Evolutionary conservation across 2,797 vertebrate species (phyloP).

Genomic region (Orientallactaga sibirica): DNA sequence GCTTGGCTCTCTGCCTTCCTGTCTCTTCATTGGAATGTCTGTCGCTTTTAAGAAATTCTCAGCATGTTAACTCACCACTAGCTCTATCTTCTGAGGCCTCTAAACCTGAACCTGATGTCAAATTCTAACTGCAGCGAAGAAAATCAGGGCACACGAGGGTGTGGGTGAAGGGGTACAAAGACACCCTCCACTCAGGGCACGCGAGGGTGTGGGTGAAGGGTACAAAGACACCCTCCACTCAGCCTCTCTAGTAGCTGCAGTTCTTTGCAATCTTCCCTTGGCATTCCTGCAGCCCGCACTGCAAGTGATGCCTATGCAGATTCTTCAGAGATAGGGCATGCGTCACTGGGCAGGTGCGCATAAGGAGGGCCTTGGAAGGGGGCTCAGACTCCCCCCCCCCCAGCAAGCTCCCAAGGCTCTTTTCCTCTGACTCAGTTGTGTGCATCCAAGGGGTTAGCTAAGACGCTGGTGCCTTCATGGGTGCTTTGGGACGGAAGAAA

Average conservation of each 20-base stretch:
- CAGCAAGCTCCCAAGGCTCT: fast-evolving
- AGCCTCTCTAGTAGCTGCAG: fast-evolving
- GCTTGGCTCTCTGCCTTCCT: neutral
- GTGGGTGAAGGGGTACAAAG: fast-evolving
- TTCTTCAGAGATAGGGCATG: neutral
- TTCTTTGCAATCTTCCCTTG: fast-evolving
- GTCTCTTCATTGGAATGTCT: too few species aligned
- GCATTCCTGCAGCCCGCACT: neutral
- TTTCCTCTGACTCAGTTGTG: neutral
- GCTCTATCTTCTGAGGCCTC: neutral
- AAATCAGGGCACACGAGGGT: neutral
- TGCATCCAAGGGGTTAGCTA: neutral
- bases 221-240: fast-evolving
- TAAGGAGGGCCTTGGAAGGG: fast-evolving
- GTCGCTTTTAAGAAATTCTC: neutral
- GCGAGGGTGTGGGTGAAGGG: neutral
- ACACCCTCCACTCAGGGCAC: too few species aligned
- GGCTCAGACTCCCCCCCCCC: neutral
- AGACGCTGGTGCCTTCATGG: neutral
- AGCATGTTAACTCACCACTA: neutral
- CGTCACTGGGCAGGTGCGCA: fast-evolving
- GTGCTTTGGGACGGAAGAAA: neutral
- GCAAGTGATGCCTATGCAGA: neutral
- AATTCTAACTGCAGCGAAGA: neutral
- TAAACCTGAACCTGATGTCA: neutral